Percentiles rank a stretch among this genome's conserved stretches.
Conservation (phyloP, 2,113 vertebrate genomes). For the Mugil cephalus region DNA sequence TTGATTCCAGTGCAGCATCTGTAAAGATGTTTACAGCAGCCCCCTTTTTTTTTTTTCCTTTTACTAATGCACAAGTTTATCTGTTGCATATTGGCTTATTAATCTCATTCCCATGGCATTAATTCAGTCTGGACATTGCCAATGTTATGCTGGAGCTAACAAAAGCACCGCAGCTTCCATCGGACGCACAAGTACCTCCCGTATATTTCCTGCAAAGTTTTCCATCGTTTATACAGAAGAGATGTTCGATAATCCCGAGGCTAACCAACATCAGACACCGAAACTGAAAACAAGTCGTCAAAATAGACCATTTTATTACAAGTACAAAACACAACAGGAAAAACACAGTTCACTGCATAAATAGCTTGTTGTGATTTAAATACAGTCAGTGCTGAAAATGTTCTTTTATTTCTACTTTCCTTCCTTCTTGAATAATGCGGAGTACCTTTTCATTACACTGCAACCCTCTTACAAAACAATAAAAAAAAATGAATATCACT, state of each 20-base stretch:
- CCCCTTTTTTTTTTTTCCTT: too few relatives aligned
- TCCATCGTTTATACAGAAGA: background rate
- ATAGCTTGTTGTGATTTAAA: constrained; percentile 72
- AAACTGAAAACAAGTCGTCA: constrained; percentile 21
- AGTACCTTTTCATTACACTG: constrained; percentile 13
- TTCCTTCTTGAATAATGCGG: constrained; percentile 19
- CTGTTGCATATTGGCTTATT: constrained; percentile 1
- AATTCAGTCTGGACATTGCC: constrained; percentile 1
- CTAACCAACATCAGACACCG: constrained; percentile 54
- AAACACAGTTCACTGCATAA: constrained; percentile 69
- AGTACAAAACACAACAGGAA: constrained; percentile 72
- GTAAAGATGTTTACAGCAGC: background rate
- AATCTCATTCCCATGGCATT: background rate
- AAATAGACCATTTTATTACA: constrained; percentile 79
- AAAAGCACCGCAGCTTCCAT: constrained; percentile 58
- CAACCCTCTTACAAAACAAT: constrained; percentile 67
- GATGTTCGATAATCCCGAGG: too few relatives aligned
- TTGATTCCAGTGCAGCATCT: background rate
- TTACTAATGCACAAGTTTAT: constrained; percentile 9
- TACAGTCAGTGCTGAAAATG: constrained; percentile 78
- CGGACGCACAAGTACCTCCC: constrained; percentile 66
- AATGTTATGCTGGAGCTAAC: constrained; percentile 40
- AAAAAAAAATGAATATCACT: constrained; percentile 59
- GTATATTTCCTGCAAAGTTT: background rate
- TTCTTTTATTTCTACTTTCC: constrained; percentile 38